Conservation (phyloP, 2,888 invertebrate species). For the Pecten maximus region DNA sequence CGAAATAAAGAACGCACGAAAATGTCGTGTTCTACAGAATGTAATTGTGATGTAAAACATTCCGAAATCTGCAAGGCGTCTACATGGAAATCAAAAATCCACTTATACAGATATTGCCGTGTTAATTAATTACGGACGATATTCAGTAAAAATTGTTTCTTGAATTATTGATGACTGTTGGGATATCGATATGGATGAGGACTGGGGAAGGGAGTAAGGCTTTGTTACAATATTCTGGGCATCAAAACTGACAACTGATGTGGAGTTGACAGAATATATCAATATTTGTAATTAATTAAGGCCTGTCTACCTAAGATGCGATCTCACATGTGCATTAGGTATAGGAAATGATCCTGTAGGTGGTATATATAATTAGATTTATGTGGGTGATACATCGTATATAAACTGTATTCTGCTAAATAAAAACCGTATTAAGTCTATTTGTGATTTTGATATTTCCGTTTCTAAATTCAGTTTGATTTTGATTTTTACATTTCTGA, state of each 20-base stretch:
- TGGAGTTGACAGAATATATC: slow-evolving; percentile 14
- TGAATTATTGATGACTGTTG: background rate
- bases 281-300: slow-evolving; percentile 35
- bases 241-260: background rate
- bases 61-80: background rate
- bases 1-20: background rate
- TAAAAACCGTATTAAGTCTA: too few relatives aligned
- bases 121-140: background rate
- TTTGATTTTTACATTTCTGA: too few relatives aligned
- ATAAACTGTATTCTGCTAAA: background rate
- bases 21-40: background rate
- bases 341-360: background rate
- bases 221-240: background rate
- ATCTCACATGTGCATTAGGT: background rate
- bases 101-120: background rate
- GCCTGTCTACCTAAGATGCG: background rate
- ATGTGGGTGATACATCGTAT: background rate
- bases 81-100: background rate
- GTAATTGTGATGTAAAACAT: background rate
- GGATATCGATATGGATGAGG: background rate
- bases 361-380: background rate
- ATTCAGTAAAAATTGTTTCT: background rate
- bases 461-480: too few relatives aligned
- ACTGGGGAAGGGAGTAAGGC: background rate
- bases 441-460: too few relatives aligned